Percentiles rank a stretch among this genome's conserved stretches.
Evolutionary conservation across 2,797 vertebrate species (phyloP).

Genomic region (Hydrolagus colliei): DNA sequence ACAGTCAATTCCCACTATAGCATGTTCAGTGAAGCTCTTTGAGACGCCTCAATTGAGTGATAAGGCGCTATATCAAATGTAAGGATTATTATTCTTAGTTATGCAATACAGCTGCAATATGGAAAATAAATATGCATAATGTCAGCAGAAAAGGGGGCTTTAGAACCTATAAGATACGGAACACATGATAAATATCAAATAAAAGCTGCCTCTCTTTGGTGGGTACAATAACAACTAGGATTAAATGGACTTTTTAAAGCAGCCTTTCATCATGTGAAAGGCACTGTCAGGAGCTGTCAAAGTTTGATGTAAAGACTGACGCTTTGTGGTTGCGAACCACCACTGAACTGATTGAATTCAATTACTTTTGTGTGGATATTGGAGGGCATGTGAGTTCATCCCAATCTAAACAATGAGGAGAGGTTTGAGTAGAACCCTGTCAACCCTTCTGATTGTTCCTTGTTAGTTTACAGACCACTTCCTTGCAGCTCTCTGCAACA

Average conservation of each 20-base stretch:
- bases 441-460: not conserved
- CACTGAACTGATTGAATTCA: slow-evolving; percentile 20
- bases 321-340: not conserved
- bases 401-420: not conserved
- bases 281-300: not conserved
- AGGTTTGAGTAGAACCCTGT: not conserved
- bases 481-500: not conserved
- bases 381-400: not conserved
- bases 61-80: too few species aligned
- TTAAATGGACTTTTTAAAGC: slow-evolving; percentile 7
- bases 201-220: not conserved
- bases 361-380: slow-evolving; percentile 23
- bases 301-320: slow-evolving; percentile 16
- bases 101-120: too few species aligned
- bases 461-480: not conserved
- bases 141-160: not conserved
- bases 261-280: slow-evolving; percentile 22
- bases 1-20: too few species aligned
- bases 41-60: too few species aligned
- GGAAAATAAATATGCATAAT: not conserved
- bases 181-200: not conserved
- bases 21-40: too few species aligned
- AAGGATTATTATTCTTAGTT: too few species aligned
- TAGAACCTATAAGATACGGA: not conserved
- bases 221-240: not conserved